These are phyloP conservation scores for Lithosia quadra DNA, from an alignment of 2,888 invertebrate species.

Conservation along the genomic window DNA sequence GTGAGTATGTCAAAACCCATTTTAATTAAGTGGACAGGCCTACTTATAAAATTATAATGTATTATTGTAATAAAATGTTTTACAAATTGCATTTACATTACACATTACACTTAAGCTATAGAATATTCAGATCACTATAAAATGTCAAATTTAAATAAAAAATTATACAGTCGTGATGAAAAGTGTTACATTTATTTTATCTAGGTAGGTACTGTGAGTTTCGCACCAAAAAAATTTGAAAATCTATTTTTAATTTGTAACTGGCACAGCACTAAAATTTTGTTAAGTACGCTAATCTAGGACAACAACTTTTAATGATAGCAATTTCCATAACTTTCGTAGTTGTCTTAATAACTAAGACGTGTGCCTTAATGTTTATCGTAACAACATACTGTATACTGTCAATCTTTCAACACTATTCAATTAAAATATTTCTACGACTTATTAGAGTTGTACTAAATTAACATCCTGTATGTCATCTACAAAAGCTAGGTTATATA, in stretches of 20 bases:
- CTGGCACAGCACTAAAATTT: background rate
- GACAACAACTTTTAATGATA: background rate
- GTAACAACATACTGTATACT: constrained; percentile 31
- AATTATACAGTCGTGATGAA: background rate
- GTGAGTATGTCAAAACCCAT: background rate
- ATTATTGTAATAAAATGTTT: background rate
- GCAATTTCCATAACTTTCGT: constrained; percentile 17
- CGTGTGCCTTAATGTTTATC: constrained; percentile 64
- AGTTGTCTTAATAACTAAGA: constrained; percentile 38
- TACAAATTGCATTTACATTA: too few species aligned
- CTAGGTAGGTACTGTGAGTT: too few species aligned
- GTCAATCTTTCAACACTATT: constrained; percentile 21
- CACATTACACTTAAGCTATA: background rate
- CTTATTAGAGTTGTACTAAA: too few species aligned
- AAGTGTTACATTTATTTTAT: background rate
- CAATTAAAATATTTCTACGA: background rate
- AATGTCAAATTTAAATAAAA: too few species aligned
- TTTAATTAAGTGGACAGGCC: background rate
- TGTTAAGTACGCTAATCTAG: too few species aligned
- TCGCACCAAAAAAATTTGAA: too few species aligned
- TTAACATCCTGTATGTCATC: background rate
- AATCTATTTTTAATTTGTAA: background rate
- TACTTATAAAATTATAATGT: background rate
- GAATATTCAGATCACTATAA: background rate
- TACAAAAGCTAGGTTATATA: background rate